Evolutionary conservation across 2,888 invertebrate species (phyloP).

Genomic region (Parascotia fuliginaria): DNA sequence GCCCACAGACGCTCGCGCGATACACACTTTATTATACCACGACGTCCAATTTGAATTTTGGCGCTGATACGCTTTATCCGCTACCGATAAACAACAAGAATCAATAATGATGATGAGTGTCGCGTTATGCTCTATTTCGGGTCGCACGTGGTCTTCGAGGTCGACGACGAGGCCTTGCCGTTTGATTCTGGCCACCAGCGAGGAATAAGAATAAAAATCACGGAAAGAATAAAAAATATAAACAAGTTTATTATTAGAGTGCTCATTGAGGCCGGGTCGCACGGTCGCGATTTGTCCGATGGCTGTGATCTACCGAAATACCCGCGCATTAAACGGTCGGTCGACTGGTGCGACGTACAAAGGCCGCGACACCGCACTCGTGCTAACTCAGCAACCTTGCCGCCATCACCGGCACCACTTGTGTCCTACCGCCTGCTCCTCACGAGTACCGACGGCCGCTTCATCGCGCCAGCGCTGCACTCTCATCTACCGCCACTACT

Average conservation of each 20-base stretch:
- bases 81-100: constrained; percentile 53
- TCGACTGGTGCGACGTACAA: constrained; percentile 65
- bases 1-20: constrained; percentile 34
- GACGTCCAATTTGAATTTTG: constrained; percentile 61
- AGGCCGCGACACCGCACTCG: constrained; percentile 66
- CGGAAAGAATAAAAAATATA: constrained; percentile 81
- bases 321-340: constrained; percentile 74
- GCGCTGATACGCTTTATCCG: constrained; percentile 57
- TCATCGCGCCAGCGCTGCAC: constrained; percentile 24
- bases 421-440: constrained; percentile 23
- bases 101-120: constrained; percentile 55
- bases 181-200: constrained; percentile 47
- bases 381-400: constrained; percentile 58
- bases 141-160: constrained; percentile 81
- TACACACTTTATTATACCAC: constrained; percentile 47
- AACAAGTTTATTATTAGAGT: constrained; percentile 85
- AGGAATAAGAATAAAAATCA: constrained; percentile 69
- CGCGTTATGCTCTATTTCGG: constrained; percentile 68
- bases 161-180: constrained; percentile 59
- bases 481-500: constrained; percentile 11
- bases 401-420: constrained; percentile 49
- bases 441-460: constrained; percentile 24
- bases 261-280: constrained; percentile 83
- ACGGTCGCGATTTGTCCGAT: constrained; percentile 84
- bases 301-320: constrained; percentile 84